These are phyloP conservation scores for Pinna nobilis DNA, from an alignment of 1,140 invertebrate genomes.

Conservation along the genomic window DNA sequence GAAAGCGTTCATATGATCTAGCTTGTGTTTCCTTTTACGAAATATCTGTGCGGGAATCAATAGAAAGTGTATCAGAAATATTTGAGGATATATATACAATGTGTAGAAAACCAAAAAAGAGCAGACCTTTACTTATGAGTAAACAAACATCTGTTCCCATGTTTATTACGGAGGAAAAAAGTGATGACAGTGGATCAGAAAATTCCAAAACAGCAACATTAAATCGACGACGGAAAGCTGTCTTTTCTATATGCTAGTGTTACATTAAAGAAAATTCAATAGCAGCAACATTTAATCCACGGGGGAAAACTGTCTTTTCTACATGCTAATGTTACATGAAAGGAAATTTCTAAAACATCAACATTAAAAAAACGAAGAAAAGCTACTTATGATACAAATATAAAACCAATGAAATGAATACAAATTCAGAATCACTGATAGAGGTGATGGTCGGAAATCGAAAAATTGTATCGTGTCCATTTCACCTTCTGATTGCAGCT, in stretches of 20 bases:
- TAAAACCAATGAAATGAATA: no score
- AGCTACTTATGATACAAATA: no score
- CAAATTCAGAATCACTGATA: no score
- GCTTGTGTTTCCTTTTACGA: constrained; percentile 88
- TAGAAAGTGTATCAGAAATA: constrained; percentile 76
- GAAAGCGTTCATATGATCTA: constrained; percentile 81
- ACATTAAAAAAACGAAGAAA: no score
- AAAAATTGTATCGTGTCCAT: no score
- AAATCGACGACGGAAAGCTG: constrained; percentile 31
- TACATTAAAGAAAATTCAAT: no score
- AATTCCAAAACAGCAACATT: constrained; percentile 2
- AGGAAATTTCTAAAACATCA: no score
- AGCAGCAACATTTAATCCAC: no score
- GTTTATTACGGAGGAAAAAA: constrained; percentile 24
- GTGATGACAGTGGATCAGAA: neutral
- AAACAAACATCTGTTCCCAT: constrained; percentile 34
- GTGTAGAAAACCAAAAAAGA: constrained; percentile 33
- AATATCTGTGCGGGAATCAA: constrained; percentile 87
- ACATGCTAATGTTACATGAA: no score
- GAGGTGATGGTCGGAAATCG: no score
- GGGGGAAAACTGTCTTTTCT: no score
- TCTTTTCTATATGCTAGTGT: constrained; percentile 26
- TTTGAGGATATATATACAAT: constrained; percentile 60
- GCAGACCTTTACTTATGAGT: constrained; percentile 12
- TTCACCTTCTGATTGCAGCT: no score